Percentiles rank a stretch among this genome's conserved stretches.
Conservation (phyloP, 2,113 vertebrate genomes). For the Cercopithecus mona region DNA sequence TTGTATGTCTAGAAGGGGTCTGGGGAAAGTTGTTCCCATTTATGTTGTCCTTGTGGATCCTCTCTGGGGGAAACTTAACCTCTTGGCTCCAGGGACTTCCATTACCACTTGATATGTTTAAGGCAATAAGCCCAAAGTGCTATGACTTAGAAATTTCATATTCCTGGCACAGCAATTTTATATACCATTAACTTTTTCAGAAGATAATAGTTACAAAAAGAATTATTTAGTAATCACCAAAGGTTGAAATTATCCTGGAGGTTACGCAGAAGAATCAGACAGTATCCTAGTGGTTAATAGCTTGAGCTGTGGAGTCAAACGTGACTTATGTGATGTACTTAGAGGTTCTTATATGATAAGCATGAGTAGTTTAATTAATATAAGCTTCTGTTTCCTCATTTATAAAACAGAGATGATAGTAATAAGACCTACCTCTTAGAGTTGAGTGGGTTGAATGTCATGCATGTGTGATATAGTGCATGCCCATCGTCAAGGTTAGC, state of each 20-base stretch:
- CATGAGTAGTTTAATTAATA: not conserved
- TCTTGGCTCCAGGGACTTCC: not conserved
- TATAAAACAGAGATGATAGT: not conserved
- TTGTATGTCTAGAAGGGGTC: accelerated
- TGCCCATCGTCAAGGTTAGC: not conserved
- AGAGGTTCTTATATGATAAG: not conserved
- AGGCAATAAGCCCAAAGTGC: not conserved
- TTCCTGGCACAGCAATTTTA: not conserved
- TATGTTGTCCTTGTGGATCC: not conserved
- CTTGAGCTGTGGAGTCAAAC: not conserved
- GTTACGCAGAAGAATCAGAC: not conserved
- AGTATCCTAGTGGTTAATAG: not conserved
- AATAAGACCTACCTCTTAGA: not conserved
- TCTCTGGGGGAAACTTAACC: not conserved
- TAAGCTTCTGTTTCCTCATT: not conserved
- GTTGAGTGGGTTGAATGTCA: not conserved
- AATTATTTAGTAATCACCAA: not conserved
- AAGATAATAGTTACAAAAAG: not conserved
- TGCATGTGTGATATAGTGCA: accelerated
- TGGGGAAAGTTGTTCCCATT: not conserved
- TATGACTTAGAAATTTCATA: not conserved
- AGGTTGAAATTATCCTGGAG: not conserved
- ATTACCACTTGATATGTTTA: not conserved
- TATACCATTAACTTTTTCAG: not conserved
- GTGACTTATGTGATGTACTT: not conserved